These are phyloP conservation scores for Acanthoscelides obtectus DNA, from an alignment of 2,888 invertebrate genomes.

Conservation along the genomic window DNA sequence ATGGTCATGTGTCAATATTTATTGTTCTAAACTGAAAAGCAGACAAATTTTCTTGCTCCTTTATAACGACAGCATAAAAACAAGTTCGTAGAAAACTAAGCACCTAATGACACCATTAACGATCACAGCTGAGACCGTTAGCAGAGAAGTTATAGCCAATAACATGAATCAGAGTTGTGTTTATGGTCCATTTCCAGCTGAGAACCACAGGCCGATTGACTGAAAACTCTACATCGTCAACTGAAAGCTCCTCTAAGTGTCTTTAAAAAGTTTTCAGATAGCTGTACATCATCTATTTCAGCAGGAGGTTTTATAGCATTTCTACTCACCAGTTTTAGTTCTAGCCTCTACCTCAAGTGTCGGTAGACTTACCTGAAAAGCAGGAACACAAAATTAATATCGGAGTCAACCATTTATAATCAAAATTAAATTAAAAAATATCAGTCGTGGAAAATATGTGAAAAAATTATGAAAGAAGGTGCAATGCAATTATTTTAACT, in stretches of 20 bases:
- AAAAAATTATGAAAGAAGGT: too few relatives aligned
- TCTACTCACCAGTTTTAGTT: background rate
- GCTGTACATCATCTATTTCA: background rate
- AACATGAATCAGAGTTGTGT: background rate
- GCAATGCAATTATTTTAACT: too few relatives aligned
- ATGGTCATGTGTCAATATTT: too few relatives aligned
- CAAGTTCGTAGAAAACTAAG: background rate
- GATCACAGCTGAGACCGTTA: background rate
- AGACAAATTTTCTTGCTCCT: background rate
- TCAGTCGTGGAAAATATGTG: too few relatives aligned
- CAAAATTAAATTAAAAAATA: too few relatives aligned
- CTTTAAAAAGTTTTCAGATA: background rate
- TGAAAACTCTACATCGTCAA: background rate
- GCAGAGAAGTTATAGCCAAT: background rate
- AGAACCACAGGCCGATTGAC: background rate
- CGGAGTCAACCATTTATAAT: too few relatives aligned
- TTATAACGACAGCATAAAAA: background rate
- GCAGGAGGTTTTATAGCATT: background rate
- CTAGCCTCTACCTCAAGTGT: background rate
- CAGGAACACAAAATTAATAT: background rate
- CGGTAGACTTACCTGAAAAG: background rate
- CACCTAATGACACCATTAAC: background rate
- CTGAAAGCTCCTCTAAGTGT: background rate
- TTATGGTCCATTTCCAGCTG: background rate
- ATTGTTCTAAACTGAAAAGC: too few relatives aligned